A percentile compares a stretch with the other conserved stretches of the same genome.
Conservation (phyloP, 2,888 invertebrate genomes). For the Smittia sp. region DNA sequence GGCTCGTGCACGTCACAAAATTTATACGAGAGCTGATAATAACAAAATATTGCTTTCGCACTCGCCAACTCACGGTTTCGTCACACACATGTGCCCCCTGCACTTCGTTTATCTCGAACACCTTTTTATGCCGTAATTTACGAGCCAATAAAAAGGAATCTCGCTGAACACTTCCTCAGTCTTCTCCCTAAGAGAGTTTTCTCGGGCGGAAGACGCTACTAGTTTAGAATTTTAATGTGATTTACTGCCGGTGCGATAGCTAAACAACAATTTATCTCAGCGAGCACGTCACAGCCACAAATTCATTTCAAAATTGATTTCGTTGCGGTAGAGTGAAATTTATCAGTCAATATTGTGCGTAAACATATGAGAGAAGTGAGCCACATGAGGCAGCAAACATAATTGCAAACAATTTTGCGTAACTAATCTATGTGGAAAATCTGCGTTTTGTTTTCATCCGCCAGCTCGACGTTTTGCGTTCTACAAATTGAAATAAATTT, state of each 20-base stretch:
- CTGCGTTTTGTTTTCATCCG: constrained; percentile 31
- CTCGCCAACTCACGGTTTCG: constrained; percentile 16
- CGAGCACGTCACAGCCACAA: not conserved
- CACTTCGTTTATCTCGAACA: constrained; percentile 32
- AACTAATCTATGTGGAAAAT: constrained; percentile 37
- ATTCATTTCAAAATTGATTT: not conserved
- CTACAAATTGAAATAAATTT: constrained; percentile 22
- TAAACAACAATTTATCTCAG: constrained; percentile 10
- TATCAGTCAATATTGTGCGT: not conserved
- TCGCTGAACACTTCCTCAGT: not conserved
- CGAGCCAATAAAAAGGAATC: constrained; percentile 37
- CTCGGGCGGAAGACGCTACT: not conserved
- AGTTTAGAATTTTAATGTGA: constrained; percentile 40
- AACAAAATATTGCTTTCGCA: constrained; percentile 32
- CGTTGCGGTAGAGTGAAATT: not conserved
- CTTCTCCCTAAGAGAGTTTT: not conserved
- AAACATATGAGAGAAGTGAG: not conserved
- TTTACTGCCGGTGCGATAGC: not conserved
- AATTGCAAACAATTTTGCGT: not conserved
- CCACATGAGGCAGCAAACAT: not conserved
- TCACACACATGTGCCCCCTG: constrained; percentile 31
- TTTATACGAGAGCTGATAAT: constrained; percentile 37
- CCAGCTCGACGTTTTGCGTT: not conserved
- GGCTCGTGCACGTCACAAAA: constrained; percentile 27
- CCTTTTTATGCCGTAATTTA: constrained; percentile 40